phyloP scores from a whole-genome alignment of 2,797 vertebrate genomes.

The Phalanger gymnotis region DNA sequence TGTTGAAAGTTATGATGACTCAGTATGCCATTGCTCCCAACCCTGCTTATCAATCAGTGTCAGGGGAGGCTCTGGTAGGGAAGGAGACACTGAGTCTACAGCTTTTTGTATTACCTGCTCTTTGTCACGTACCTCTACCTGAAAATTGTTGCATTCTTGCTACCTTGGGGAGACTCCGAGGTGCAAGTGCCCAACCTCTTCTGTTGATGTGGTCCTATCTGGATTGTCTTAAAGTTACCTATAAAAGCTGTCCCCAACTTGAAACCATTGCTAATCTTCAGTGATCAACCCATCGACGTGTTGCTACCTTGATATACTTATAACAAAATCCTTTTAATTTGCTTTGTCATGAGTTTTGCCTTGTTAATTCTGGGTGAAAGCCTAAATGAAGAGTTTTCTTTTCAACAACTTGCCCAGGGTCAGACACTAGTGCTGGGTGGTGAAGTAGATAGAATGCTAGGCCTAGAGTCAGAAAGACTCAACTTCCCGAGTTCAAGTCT shows the following conservation, averaged over 20 bases:
- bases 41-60: not conserved
- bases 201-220: not conserved
- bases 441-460: not conserved
- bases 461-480: not conserved
- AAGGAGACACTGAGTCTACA: not conserved
- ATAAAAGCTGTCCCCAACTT: not conserved
- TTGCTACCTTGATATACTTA: not conserved
- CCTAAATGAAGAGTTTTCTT: not conserved
- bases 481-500: not conserved
- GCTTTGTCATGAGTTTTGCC: not conserved
- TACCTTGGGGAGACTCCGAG: not conserved
- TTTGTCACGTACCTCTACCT: not conserved
- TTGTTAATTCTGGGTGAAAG: not conserved
- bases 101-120: not conserved
- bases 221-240: not conserved
- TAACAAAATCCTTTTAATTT: not conserved
- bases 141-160: not conserved
- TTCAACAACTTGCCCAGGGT: not conserved
- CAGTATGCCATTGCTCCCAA: not conserved
- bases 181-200: not conserved
- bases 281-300: not conserved
- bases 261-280: not conserved
- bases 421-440: not conserved
- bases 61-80: not conserved
- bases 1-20: not conserved